Evolutionary conservation across 2,888 invertebrate species (phyloP).

Genomic region (Oasisia sp.): DNA sequence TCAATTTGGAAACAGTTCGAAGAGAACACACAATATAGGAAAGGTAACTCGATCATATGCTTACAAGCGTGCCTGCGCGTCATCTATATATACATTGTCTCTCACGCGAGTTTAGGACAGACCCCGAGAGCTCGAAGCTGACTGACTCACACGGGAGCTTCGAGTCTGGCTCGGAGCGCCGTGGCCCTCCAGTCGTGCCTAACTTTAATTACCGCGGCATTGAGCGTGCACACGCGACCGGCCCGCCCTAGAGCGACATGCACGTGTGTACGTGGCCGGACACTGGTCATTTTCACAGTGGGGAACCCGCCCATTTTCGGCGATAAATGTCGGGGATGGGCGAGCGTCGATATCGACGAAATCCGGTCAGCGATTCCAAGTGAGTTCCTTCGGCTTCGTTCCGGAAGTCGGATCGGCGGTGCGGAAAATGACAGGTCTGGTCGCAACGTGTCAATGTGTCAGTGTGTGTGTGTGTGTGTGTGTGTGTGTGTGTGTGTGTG

Average conservation of each 20-base stretch:
- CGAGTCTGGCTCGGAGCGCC: neutral
- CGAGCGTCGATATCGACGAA: neutral
- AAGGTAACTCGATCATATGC: neutral
- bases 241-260: neutral
- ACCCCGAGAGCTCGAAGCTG: too few relatives aligned
- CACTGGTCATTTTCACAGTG: neutral
- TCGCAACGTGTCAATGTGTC: neutral
- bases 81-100: neutral
- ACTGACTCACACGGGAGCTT: neutral
- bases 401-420: neutral
- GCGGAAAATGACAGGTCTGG: neutral
- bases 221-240: neutral
- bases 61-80: neutral
- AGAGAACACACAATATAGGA: too few relatives aligned
- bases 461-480: neutral
- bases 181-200: neutral
- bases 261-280: neutral
- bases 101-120: neutral
- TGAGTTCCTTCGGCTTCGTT: neutral
- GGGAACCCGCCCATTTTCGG: neutral
- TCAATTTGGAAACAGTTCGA: too few relatives aligned
- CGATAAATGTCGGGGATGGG: neutral
- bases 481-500: slow-evolving; percentile 13
- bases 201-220: neutral
- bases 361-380: neutral